Evolutionary conservation across 1,140 invertebrate species (phyloP).

Genomic region (Scaptomyza pallida): DNA sequence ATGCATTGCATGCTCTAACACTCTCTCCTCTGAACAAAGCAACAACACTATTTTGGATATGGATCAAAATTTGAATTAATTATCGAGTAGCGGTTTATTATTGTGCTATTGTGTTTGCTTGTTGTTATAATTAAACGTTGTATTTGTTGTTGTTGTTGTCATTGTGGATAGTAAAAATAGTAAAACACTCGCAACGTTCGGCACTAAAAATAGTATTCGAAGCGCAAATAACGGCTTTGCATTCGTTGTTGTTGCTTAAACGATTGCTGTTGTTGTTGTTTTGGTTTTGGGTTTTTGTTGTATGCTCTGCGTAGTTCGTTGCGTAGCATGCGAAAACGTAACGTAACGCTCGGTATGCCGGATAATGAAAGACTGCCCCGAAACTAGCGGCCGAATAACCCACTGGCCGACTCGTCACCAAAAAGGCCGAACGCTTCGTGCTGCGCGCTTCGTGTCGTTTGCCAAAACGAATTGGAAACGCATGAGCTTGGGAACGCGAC

Average conservation of each 20-base stretch:
- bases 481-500: conserved; percentile 46
- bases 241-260: conserved; percentile 17
- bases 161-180: conserved; percentile 40
- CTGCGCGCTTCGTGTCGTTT: conserved; percentile 13
- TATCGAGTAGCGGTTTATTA: background rate
- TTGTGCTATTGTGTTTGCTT: background rate
- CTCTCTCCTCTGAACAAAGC: conserved; percentile 2
- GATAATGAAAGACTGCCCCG: conserved; percentile 76
- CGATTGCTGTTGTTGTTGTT: conserved; percentile 23
- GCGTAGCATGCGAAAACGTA: conserved; percentile 56
- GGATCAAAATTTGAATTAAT: background rate
- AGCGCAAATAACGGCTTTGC: conserved; percentile 34
- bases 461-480: background rate
- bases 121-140: conserved; percentile 3
- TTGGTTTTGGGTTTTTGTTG: conserved; percentile 37
- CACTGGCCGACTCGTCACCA: conserved; percentile 38
- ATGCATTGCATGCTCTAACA: conserved; percentile 10
- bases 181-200: conserved; percentile 43
- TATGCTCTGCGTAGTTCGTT: conserved; percentile 38
- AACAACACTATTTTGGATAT: too few species aligned
- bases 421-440: conserved; percentile 19
- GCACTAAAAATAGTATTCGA: conserved; percentile 42
- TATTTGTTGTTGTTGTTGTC: conserved; percentile 14
- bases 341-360: conserved; percentile 69
- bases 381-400: conserved; percentile 59